Percentiles rank a stretch among this genome's conserved stretches.
phyloP scores from a whole-genome alignment of 2,888 invertebrate genomes.

The Danaus chrysippus region DNA sequence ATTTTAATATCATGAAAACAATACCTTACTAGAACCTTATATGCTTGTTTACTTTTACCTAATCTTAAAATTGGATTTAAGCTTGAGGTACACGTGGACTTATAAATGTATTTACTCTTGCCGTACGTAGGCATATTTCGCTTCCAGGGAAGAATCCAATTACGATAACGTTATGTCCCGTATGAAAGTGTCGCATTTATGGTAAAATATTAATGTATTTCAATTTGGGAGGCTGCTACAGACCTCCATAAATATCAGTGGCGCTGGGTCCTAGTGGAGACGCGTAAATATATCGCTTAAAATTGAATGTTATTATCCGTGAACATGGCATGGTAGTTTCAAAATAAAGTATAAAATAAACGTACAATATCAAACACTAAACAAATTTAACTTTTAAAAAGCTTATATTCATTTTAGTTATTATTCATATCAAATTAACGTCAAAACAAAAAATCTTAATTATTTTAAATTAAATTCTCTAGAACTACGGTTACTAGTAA shows the following conservation, averaged over 20 bases:
- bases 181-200: slow-evolving; percentile 78
- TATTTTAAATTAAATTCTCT: too few relatives aligned
- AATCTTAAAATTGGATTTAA: slow-evolving; percentile 30
- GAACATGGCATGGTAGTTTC: slow-evolving; percentile 34
- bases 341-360: neutral
- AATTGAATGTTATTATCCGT: slow-evolving; percentile 74
- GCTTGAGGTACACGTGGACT: slow-evolving; percentile 30
- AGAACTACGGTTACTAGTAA: too few relatives aligned
- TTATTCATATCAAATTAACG: too few relatives aligned
- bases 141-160: slow-evolving; percentile 74
- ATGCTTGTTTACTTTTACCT: slow-evolving; percentile 12
- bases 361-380: too few relatives aligned
- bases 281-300: slow-evolving; percentile 73
- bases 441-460: too few relatives aligned
- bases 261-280: slow-evolving; percentile 59
- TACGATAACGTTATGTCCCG: slow-evolving; percentile 76
- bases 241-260: slow-evolving; percentile 76
- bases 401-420: too few relatives aligned
- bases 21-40: slow-evolving; percentile 6
- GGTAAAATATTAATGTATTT: slow-evolving; percentile 80
- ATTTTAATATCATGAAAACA: neutral
- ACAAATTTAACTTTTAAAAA: too few relatives aligned
- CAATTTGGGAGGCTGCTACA: slow-evolving; percentile 74
- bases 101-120: slow-evolving; percentile 35
- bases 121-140: slow-evolving; percentile 42